Percentiles rank a stretch among this genome's conserved stretches.
Evolutionary conservation across 2,888 invertebrate species (phyloP).

Genomic region (Megaustenia siamemsis): DNA sequence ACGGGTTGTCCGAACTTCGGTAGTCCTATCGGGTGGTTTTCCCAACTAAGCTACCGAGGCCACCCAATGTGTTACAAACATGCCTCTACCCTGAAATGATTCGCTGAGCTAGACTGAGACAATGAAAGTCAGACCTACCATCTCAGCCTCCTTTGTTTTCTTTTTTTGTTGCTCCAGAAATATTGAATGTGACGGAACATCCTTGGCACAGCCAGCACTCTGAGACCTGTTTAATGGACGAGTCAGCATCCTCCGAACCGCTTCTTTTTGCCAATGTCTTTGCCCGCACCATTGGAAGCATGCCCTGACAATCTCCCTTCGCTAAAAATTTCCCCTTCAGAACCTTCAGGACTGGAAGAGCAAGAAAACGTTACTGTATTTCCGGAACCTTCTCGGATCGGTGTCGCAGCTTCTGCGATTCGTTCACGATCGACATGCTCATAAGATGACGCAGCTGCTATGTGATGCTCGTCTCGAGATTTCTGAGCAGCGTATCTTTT

Average conservation of each 20-base stretch:
- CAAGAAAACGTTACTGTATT: slow-evolving; percentile 54
- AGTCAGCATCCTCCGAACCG: slow-evolving; percentile 69
- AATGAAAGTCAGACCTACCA: slow-evolving; percentile 50
- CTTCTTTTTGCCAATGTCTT: slow-evolving; percentile 59
- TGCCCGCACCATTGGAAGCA: slow-evolving; percentile 15
- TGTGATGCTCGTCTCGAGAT: slow-evolving; percentile 25
- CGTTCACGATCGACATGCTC: not conserved
- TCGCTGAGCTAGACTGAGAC: too few species aligned
- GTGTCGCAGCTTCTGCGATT: not conserved
- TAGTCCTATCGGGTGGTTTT: too few species aligned
- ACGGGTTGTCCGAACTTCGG: too few species aligned
- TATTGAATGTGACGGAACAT: slow-evolving; percentile 78
- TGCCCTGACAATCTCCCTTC: slow-evolving; percentile 58
- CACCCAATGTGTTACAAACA: too few species aligned
- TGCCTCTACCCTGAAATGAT: too few species aligned
- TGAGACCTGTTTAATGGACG: slow-evolving; percentile 72
- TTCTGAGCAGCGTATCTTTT: slow-evolving; percentile 41
- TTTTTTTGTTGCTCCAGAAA: slow-evolving; percentile 69
- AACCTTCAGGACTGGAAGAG: slow-evolving; percentile 53
- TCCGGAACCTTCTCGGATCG: slow-evolving; percentile 52
- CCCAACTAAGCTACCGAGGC: too few species aligned
- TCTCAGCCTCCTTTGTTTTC: slow-evolving; percentile 52
- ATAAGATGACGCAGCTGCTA: not conserved
- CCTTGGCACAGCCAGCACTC: slow-evolving; percentile 82
- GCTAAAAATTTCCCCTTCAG: slow-evolving; percentile 45